Evolutionary conservation across 2,113 vertebrate genomes (phyloP).

Genomic region (Gymnogyps californianus): DNA sequence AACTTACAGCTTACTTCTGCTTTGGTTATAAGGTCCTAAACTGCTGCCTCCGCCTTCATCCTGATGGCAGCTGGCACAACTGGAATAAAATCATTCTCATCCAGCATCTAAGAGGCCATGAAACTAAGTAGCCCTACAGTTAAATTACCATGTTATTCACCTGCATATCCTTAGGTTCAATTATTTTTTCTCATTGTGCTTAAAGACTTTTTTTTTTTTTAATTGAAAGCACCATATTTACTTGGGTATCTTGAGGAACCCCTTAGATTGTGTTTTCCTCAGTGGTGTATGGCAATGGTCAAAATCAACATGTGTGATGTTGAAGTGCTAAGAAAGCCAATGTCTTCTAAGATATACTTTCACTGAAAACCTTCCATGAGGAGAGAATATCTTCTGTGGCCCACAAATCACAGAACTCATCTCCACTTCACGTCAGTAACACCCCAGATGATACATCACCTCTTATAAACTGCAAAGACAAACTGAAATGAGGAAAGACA

Average conservation of each 20-base stretch:
- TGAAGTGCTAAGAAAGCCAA: not conserved
- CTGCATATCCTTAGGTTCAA: not conserved
- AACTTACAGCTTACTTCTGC: not conserved
- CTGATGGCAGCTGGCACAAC: not conserved
- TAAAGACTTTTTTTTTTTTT: not conserved
- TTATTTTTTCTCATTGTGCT: not conserved
- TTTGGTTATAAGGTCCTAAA: not conserved
- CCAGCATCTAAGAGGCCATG: not conserved
- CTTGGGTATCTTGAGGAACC: not conserved
- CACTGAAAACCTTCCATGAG: not conserved
- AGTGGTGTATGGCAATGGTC: not conserved
- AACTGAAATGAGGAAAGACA: not conserved
- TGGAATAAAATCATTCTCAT: not conserved
- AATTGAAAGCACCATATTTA: fast-evolving
- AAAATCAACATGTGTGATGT: not conserved
- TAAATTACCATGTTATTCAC: not conserved
- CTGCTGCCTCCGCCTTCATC: not conserved
- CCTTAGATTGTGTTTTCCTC: not conserved
- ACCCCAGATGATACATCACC: not conserved
- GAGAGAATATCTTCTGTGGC: not conserved
- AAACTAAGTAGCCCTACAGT: not conserved
- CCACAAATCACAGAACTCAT: not conserved
- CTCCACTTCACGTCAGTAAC: not conserved
- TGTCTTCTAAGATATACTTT: not conserved
- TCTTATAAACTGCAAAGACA: not conserved